A percentile compares a stretch with the other conserved stretches of the same genome.
Conservation (phyloP, 2,888 invertebrate species). For the Dromius quadrimaculatus region DNA sequence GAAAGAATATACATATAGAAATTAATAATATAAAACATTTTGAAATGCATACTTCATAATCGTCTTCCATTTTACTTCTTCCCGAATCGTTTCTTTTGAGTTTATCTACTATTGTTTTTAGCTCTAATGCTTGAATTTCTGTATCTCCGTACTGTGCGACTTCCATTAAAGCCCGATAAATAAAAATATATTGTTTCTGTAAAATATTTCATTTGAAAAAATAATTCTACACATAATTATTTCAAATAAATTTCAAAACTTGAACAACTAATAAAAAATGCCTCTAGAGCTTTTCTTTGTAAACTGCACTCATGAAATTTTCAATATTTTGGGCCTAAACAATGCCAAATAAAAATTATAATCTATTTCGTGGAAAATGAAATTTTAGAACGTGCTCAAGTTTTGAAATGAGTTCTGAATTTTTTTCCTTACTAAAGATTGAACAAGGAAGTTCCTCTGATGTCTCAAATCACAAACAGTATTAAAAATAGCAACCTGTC, state of each 20-base stretch:
- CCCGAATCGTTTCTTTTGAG: slow-evolving; percentile 79
- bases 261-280: neutral
- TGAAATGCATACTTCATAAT: slow-evolving; percentile 79
- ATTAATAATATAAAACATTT: slow-evolving; percentile 35
- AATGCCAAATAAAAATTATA: no score
- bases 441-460: slow-evolving; percentile 94
- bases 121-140: slow-evolving; percentile 80
- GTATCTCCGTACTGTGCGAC: slow-evolving; percentile 93
- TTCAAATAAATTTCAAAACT: neutral
- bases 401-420: no score
- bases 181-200: slow-evolving; percentile 96
- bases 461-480: slow-evolving; percentile 90
- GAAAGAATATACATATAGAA: slow-evolving; percentile 55
- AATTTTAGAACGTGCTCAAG: no score
- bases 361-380: neutral
- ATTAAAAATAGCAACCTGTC: slow-evolving; percentile 89
- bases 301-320: no score
- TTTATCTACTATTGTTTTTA: slow-evolving; percentile 80
- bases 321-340: no score
- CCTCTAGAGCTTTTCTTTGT: no score
- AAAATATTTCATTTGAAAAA: slow-evolving; percentile 57
- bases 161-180: slow-evolving; percentile 93
- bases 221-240: slow-evolving; percentile 10
- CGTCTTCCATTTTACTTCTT: slow-evolving; percentile 81
- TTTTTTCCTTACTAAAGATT: slow-evolving; percentile 75